Percentiles rank a stretch among this genome's conserved stretches.
These are phyloP conservation scores for Leptodactylus fuscus DNA, from an alignment of 2,113 vertebrate species.

Conservation along the genomic window DNA sequence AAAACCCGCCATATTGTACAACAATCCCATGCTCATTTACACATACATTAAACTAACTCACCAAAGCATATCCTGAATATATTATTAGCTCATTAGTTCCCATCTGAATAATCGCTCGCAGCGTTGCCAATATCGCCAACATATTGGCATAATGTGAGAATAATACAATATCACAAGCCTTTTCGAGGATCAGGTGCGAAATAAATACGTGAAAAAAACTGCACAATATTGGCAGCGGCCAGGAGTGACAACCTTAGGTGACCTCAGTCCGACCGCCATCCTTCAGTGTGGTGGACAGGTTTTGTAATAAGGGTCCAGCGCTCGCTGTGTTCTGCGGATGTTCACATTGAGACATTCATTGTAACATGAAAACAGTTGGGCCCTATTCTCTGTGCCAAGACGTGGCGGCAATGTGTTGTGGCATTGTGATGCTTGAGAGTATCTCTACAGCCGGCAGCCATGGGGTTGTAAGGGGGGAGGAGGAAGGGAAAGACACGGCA, in stretches of 20 bases:
- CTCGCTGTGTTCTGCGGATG: neutral
- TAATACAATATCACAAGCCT: neutral
- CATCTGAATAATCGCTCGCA: constrained; percentile 37
- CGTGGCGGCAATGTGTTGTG: neutral
- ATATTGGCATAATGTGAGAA: constrained; percentile 5
- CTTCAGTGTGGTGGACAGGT: neutral
- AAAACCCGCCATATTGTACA: neutral
- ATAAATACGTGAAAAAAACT: neutral
- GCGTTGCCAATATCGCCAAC: neutral
- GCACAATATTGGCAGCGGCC: neutral
- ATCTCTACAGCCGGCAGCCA: constrained; percentile 17
- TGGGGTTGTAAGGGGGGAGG: no score
- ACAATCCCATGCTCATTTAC: rapidly evolving
- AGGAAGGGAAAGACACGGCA: no score
- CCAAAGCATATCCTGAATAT: constrained; percentile 36
- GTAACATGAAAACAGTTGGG: constrained; percentile 42
- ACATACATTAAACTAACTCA: constrained; percentile 9
- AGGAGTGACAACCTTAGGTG: neutral
- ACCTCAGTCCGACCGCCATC: neutral
- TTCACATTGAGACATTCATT: constrained; percentile 29
- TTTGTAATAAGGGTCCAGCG: neutral
- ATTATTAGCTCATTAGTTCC: constrained; percentile 35
- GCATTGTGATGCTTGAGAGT: constrained; percentile 37
- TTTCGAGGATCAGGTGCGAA: neutral
- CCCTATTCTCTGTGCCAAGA: constrained; percentile 23